Evolutionary conservation across 2,113 vertebrate genomes (phyloP).

Genomic region (Lagenorhynchus albirostris): DNA sequence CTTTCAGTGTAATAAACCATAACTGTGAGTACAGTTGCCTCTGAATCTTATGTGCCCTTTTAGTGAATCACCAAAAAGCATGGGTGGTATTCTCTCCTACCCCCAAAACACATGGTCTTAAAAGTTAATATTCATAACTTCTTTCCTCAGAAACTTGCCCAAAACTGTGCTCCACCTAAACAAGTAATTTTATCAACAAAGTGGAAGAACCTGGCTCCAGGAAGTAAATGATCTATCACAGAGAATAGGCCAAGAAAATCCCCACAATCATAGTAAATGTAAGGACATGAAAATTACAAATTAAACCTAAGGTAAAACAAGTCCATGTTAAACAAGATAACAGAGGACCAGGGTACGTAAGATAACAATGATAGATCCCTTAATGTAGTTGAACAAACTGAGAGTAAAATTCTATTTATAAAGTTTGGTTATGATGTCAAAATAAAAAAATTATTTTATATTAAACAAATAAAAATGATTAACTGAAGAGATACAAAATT

Average conservation of each 20-base stretch:
- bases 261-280: not conserved
- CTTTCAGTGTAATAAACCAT: not conserved
- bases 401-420: not conserved
- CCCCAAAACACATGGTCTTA: not conserved
- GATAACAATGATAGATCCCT: not conserved
- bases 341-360: not conserved
- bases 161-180: not conserved
- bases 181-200: not conserved
- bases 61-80: not conserved
- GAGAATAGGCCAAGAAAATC: not conserved
- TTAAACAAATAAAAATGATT: not conserved
- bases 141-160: not conserved
- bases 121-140: not conserved
- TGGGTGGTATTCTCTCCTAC: not conserved
- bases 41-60: not conserved
- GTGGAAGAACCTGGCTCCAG: not conserved
- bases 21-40: not conserved
- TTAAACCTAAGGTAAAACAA: not conserved
- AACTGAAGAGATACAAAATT: not conserved
- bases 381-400: not conserved
- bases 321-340: not conserved
- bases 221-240: not conserved
- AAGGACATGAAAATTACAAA: not conserved
- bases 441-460: not conserved
- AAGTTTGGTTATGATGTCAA: not conserved